These are phyloP conservation scores for Leucosticte australis DNA, from an alignment of 2,113 vertebrate species.

Conservation along the genomic window DNA sequence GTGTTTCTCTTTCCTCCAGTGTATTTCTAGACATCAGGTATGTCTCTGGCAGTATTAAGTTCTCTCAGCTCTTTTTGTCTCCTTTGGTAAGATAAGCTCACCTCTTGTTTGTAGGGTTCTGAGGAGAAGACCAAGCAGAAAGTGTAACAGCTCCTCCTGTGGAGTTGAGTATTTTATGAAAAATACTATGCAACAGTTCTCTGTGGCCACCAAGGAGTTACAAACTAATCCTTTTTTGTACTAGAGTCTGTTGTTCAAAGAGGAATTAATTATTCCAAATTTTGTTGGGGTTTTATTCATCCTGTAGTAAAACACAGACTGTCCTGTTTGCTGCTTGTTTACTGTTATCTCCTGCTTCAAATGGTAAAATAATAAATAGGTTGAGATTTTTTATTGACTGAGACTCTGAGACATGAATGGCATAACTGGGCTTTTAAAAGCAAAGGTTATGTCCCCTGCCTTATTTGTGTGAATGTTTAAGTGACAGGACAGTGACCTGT, in stretches of 20 bases:
- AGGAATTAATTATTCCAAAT: background rate
- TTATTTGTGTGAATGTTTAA: background rate
- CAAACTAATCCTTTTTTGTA: background rate
- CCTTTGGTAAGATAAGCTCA: background rate
- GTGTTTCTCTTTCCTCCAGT: background rate
- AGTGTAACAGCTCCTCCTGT: background rate
- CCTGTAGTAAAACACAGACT: background rate
- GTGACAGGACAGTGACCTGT: slow-evolving; percentile 1
- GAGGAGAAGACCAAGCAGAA: background rate
- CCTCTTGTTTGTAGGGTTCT: background rate
- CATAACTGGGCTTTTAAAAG: slow-evolving; percentile 1
- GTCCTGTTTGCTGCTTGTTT: background rate
- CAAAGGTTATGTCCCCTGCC: background rate
- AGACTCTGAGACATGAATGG: background rate
- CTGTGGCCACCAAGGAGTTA: background rate
- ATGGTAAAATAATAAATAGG: background rate
- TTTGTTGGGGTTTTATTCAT: background rate
- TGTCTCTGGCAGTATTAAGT: background rate
- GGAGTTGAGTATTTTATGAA: background rate
- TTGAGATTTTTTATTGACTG: background rate
- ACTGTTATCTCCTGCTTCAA: background rate
- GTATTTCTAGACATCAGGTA: background rate
- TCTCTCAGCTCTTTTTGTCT: background rate
- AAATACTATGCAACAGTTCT: background rate
- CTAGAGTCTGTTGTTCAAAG: background rate